phyloP scores from a whole-genome alignment of 1,140 invertebrate species.

The Copidosoma floridanum region DNA sequence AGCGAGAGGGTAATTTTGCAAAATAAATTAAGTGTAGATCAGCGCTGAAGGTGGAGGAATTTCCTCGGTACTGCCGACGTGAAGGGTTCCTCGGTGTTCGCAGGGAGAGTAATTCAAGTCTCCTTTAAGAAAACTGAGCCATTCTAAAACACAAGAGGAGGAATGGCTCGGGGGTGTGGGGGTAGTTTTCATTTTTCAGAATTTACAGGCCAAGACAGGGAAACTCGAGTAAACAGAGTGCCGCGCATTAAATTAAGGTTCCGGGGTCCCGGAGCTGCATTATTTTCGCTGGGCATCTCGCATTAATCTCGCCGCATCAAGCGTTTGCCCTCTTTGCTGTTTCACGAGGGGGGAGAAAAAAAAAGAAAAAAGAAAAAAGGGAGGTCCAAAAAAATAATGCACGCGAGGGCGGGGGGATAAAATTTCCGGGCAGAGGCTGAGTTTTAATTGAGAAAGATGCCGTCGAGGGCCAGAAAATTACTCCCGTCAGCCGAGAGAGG shows the following conservation, averaged over 20 bases:
- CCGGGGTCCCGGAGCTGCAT: slow-evolving; percentile 1
- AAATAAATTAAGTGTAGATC: slow-evolving; percentile 8
- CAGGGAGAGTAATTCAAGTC: slow-evolving; percentile 3
- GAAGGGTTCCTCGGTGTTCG: neutral
- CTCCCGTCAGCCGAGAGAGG: slow-evolving; percentile 6
- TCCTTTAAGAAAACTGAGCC: slow-evolving; percentile 9
- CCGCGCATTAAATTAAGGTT: slow-evolving; percentile 8
- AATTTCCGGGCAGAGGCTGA: neutral
- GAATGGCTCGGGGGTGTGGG: too few relatives aligned
- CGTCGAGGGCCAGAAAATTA: neutral
- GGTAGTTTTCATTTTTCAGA: slow-evolving; percentile 21
- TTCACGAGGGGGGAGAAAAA: too few relatives aligned
- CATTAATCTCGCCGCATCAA: neutral
- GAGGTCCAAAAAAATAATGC: too few relatives aligned
- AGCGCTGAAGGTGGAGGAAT: neutral
- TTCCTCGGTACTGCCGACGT: neutral
- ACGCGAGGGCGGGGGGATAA: too few relatives aligned
- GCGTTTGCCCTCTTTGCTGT: too few relatives aligned
- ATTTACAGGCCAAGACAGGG: neutral
- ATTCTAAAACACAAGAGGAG: neutral
- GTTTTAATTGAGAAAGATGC: slow-evolving; percentile 11
- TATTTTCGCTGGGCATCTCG: neutral
- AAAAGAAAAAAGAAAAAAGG: too few relatives aligned
- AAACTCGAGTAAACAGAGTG: slow-evolving; percentile 1
- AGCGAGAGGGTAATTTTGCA: neutral